Base-by-base conservation (phyloP, 2,113 vertebrate genomes). In the Mustelus asterias region DNA sequence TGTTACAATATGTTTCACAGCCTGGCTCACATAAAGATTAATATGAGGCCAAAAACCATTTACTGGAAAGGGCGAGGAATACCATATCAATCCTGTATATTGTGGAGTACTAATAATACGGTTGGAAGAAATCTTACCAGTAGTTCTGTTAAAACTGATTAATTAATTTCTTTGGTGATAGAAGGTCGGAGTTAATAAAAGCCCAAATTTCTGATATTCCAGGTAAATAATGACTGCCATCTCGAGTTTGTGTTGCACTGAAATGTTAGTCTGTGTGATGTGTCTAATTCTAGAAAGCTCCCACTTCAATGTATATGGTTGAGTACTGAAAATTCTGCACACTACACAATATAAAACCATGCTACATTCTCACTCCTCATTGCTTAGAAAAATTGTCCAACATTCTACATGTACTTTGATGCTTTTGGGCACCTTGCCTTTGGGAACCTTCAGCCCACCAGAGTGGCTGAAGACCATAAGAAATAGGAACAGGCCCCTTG, bases 1-100 rank as follows among this genome's bases (percentile, higher is more conserved):
- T 90, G 88, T 90, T 60, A 33, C 88, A 90, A 63, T 33, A 90
- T 90, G 88, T 90, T 90, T 90, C 88, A 90, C 29, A 63, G 54
- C 58, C 88, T 63, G 88, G n/a, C 88, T 33, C 54, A 63, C 54
- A 90, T 33, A 90, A 90, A 60, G 88, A 90, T 60, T 90, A 60
- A 60, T 33, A 33, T 63, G 88, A 90, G 54, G 88, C 54, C 58
- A 90, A 60, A 58, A 60, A 29, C 14, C 54, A 33, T 90, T 90
- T 60, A 63, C 88, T 60, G 11, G 26, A 60, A 90, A 90, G 88
- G 54, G 54, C 88, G 63, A 60, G 11, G 88, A 54, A 90, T 58
- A 63, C 3, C 54, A 60, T 18, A 90, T 60, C 54, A 90, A 90
- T 63, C 88, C 54, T 60, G 54, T 5, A 14, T 14, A 60, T 63